Base-by-base conservation (phyloP, 2,888 invertebrate genomes). In the Venustoraphidia nigricollis region DNA sequence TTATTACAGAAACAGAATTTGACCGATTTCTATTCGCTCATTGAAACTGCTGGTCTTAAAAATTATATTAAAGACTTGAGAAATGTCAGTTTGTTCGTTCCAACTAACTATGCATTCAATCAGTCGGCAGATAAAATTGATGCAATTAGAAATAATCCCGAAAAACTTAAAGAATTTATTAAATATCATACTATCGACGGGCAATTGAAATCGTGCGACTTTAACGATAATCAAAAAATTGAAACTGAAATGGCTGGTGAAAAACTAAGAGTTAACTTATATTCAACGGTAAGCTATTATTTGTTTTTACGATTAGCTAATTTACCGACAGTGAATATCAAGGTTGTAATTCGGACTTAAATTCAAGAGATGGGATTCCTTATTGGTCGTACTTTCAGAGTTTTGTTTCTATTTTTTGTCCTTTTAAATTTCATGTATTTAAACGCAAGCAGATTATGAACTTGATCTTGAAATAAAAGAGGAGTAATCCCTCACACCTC, bases 1-100 rank as follows among this genome's bases (percentile, higher is more conserved):
- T 66, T 78, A 5, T 66, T 82, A 53, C 66, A 73, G 48, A 71
- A 72, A 48, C 72, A 76, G 53, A 80, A 80, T 57, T 68, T 79
- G 36, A 76, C 77, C 0, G 70, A 73, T 53, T 78, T 83, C 62
- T 65, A 70, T 52, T 60, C 66, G 5, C 57, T 76, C 10, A 62
- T 82, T 45, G 71, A 74, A 48, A 68, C 70, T 39, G 72, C 77
- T 36, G 73, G 70, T 9, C 61, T 79, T 47, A 67, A 71, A 41
- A 66, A 74, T 43, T 69, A 70, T 55, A 68, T 82, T 48, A 69
- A 76, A 53, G 72, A 72, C 50, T 62, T 69, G 58, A 71, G 69
- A 62, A 82, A 68, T 55, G 76, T 63, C 49, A 82, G 83, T 0
- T 62, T 81, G 9, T 77, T 83, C 56, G 79, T 77, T 2, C 81